phyloP scores from a whole-genome alignment of 2,888 invertebrate species.

The Himalopsyche japonica region DNA sequence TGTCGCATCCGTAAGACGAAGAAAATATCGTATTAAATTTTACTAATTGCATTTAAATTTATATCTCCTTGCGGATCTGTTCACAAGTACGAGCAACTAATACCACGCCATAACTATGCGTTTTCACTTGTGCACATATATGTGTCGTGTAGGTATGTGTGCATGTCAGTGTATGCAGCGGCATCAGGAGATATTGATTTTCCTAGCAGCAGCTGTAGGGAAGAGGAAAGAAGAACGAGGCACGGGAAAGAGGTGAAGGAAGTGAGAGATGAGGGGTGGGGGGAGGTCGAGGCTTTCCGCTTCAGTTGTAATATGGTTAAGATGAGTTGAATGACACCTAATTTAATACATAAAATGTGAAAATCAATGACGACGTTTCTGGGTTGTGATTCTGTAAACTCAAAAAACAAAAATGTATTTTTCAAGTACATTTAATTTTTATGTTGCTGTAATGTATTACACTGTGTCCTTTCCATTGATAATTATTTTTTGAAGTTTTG shows the following conservation, averaged over 20 bases:
- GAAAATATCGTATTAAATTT: too few species aligned
- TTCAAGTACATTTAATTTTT: too few species aligned
- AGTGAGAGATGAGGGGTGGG: neutral
- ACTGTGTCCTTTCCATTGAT: too few species aligned
- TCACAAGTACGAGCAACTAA: neutral
- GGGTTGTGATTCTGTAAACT: too few species aligned
- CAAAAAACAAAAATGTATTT: too few species aligned
- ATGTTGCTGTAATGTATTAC: too few species aligned
- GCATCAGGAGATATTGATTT: conserved; percentile 39
- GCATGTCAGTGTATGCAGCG: conserved; percentile 26
- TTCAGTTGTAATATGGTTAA: neutral
- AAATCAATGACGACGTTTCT: too few species aligned
- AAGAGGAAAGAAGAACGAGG: neutral
- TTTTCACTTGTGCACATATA: neutral
- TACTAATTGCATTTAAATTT: neutral
- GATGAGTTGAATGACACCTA: neutral
- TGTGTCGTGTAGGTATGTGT: neutral
- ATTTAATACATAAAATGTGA: too few species aligned
- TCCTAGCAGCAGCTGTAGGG: conserved; percentile 10
- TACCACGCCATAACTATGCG: neutral
- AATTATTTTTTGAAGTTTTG: too few species aligned
- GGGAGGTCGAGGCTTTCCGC: neutral
- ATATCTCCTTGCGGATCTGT: neutral
- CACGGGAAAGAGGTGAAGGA: neutral
- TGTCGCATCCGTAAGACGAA: too few species aligned